A percentile compares a stretch with the other conserved stretches of the same genome.
These are phyloP conservation scores for Zele albiditarsus DNA, from an alignment of 2,888 invertebrate species.

Conservation along the genomic window DNA sequence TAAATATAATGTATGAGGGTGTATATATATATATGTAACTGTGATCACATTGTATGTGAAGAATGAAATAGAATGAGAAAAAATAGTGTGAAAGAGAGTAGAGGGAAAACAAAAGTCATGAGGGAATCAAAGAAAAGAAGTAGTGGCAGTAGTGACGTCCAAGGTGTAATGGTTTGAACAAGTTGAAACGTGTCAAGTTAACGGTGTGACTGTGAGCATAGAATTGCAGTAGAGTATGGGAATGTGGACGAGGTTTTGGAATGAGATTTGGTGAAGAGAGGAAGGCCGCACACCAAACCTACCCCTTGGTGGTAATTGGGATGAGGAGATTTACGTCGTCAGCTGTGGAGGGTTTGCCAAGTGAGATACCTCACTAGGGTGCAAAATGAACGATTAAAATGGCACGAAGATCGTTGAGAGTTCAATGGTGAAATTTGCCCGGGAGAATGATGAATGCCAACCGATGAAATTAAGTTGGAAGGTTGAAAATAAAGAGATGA, in stretches of 20 bases:
- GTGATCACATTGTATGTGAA: conserved; percentile 18
- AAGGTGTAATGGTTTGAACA: conserved; percentile 64
- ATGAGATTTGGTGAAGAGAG: conserved; percentile 42
- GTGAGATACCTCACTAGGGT: conserved; percentile 60
- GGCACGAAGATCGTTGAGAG: conserved; percentile 45
- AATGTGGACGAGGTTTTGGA: conserved; percentile 40
- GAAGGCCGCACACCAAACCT: conserved; percentile 48
- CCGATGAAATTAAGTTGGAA: conserved; percentile 32
- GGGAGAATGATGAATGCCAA: conserved; percentile 23
- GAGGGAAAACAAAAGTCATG: conserved; percentile 19
- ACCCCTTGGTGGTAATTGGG: conserved; percentile 71
- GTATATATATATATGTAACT: not conserved
- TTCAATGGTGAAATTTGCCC: conserved; percentile 43
- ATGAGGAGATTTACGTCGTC: conserved; percentile 70
- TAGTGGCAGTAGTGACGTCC: conserved; percentile 55
- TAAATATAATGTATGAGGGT: not conserved
- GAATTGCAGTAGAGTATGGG: conserved; percentile 31
- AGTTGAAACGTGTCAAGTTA: conserved; percentile 38
- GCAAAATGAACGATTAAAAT: conserved; percentile 57
- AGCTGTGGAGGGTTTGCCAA: conserved; percentile 41
- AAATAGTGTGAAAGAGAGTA: not conserved
- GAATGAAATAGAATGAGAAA: conserved; percentile 12
- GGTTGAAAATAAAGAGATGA: conserved; percentile 44
- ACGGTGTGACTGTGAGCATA: conserved; percentile 17
- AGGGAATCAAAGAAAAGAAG: conserved; percentile 34